Evolutionary conservation across 2,113 vertebrate genomes (phyloP).

Genomic region (Rana temporaria): DNA sequence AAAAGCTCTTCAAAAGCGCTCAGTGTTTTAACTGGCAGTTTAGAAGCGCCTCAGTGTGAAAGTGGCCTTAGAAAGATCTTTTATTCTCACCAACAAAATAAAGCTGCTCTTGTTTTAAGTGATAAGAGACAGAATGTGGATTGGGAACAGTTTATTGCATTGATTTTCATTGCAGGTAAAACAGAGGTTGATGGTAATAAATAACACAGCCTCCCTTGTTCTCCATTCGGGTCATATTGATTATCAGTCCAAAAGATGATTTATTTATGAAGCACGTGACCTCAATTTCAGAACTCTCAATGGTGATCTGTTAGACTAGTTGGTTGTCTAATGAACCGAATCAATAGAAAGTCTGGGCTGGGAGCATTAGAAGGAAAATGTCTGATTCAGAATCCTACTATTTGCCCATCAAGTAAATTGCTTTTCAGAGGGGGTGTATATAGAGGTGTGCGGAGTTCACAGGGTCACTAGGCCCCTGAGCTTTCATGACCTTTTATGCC

Average conservation of each 20-base stretch:
- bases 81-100: too few relatives aligned
- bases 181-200: neutral
- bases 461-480: too few relatives aligned
- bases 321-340: conserved; percentile 7
- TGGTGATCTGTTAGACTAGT: conserved; percentile 21
- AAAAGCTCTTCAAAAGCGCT: too few relatives aligned
- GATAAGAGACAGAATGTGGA: too few relatives aligned
- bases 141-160: neutral
- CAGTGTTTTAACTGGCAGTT: too few relatives aligned
- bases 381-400: neutral
- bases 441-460: neutral
- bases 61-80: too few relatives aligned
- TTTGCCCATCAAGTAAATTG: too few relatives aligned
- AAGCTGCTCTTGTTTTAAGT: too few relatives aligned
- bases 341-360: neutral
- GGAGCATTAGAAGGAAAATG: neutral
- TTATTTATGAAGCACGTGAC: conserved; percentile 23
- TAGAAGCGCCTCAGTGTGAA: too few relatives aligned
- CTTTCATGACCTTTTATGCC: too few relatives aligned
- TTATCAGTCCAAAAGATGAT: conserved; percentile 15
- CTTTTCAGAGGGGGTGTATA: neutral
- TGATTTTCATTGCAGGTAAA: neutral
- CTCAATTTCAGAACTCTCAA: conserved; percentile 20
- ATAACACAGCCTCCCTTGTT: neutral
- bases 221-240: conserved; percentile 22